Evolutionary conservation across 2,797 vertebrate species (phyloP), one percentile per base, ranked within the genome.

Genomic region (Rhinichthys osculus): DNA sequence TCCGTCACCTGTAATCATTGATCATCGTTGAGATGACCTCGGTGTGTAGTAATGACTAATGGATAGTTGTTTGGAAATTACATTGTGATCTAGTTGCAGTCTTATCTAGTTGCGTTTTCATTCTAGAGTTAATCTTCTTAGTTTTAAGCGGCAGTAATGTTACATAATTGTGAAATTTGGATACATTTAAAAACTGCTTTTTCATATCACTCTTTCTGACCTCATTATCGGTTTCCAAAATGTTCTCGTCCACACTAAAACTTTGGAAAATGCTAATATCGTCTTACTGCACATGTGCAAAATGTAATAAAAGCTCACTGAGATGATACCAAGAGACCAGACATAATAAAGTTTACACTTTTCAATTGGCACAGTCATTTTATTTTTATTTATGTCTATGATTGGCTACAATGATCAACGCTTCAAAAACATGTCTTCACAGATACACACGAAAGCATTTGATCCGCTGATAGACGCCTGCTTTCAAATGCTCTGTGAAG

Each of bases 11-110:
- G 42, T 35, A 8, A 44, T 30, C 52, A 40, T n/a, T 78, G 23
- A 35, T 27, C 7, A 17, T 78, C 35, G 21, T 72, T n/a, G 52
- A n/a, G 76, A 59, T 78, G 76, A 59, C 35, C 76, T 59, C 35
- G 10, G 30, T 13, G 30, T 30, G 21, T 23, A 13, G 9, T 33
- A 33, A 33, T 78, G 35, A 27, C 33, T 14, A n/a, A 27, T 78
- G n/a, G 23, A 59, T 16, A 47, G 21, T 44, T 7, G 4, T 42
- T 72, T 27, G n/a, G 71, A 73, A 47, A 27, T 73, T 17, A 14
- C 69, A 8, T 8, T 72, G 13, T 47, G 40, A 27, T 27, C 42
- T 73, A 47, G 70, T 72, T 27, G 14, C 42, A 30, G 71, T 14
- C 8, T 73, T 47, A 44, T 44, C 42, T 44, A 44, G n/a, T 30